A percentile compares a stretch with the other conserved stretches of the same genome.
These are phyloP conservation scores for Tiliqua scincoides DNA, from an alignment of 2,113 vertebrate genomes.

Conservation along the genomic window DNA sequence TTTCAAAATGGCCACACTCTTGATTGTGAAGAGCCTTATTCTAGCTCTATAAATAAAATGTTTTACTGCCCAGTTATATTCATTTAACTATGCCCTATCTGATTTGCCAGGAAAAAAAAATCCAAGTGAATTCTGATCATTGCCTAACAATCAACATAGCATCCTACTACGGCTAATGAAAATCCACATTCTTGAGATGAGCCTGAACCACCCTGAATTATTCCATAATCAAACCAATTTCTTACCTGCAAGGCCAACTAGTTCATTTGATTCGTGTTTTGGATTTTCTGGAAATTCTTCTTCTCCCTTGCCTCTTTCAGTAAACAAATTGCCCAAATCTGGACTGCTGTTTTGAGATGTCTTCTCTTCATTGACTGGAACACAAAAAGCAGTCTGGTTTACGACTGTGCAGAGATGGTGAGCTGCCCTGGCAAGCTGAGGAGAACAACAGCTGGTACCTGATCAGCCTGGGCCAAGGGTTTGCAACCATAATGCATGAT, in stretches of 20 bases:
- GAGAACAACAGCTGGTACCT: slow-evolving; percentile 28
- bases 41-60: slow-evolving; percentile 1
- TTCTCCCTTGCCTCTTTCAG: slow-evolving; percentile 51
- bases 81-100: slow-evolving; percentile 12
- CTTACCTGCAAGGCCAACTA: slow-evolving; percentile 76
- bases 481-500: slow-evolving; percentile 21
- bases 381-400: slow-evolving; percentile 56
- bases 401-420: slow-evolving; percentile 27
- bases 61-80: slow-evolving; percentile 4
- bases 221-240: not conserved
- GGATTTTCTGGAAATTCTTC: slow-evolving; percentile 55
- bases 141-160: not conserved
- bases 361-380: slow-evolving; percentile 77
- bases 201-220: slow-evolving; percentile 4
- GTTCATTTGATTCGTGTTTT: slow-evolving; percentile 11
- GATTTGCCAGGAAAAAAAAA: slow-evolving; percentile 26
- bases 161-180: slow-evolving; percentile 1
- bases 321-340: slow-evolving; percentile 75
- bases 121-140: slow-evolving; percentile 2
- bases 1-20: not conserved
- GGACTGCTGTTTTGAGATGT: slow-evolving; percentile 43
- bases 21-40: not conserved
- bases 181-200: not conserved
- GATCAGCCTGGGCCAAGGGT: slow-evolving; percentile 32
- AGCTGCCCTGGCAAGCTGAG: slow-evolving; percentile 24